Evolutionary conservation across 2,888 invertebrate species (phyloP).

Genomic region (Trissoscelio sp.): DNA sequence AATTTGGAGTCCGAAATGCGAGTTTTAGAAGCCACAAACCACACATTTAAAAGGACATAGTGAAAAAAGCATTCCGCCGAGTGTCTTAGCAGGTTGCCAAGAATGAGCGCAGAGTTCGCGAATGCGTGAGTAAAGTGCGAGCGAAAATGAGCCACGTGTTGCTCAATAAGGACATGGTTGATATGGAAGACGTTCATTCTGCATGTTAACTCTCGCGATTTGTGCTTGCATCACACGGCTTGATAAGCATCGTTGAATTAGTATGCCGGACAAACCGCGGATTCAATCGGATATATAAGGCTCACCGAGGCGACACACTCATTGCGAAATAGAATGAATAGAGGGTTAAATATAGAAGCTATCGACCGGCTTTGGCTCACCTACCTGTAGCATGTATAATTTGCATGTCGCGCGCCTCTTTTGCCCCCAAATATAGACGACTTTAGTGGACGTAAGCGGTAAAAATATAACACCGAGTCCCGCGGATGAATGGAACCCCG

Average conservation of each 20-base stretch:
- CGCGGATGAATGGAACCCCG: slow-evolving; percentile 63
- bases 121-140: slow-evolving; percentile 52
- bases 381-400: slow-evolving; percentile 77
- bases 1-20: neutral
- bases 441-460: slow-evolving; percentile 59
- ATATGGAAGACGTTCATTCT: slow-evolving; percentile 37
- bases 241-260: slow-evolving; percentile 33
- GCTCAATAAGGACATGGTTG: slow-evolving; percentile 43
- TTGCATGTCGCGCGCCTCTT: slow-evolving; percentile 72
- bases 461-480: slow-evolving; percentile 56
- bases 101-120: slow-evolving; percentile 18
- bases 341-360: slow-evolving; percentile 74
- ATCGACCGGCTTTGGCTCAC: slow-evolving; percentile 74
- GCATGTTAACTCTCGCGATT: slow-evolving; percentile 25
- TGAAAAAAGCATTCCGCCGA: slow-evolving; percentile 21
- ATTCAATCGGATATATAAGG: slow-evolving; percentile 48
- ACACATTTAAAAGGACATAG: neutral
- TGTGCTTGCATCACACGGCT: too few species aligned
- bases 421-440: slow-evolving; percentile 68
- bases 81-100: slow-evolving; percentile 51
- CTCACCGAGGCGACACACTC: slow-evolving; percentile 50
- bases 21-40: slow-evolving; percentile 4
- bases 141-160: slow-evolving; percentile 63
- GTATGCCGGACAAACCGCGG: slow-evolving; percentile 44
- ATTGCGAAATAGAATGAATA: slow-evolving; percentile 73